Evolutionary conservation across 2,888 invertebrate species (phyloP).

Genomic region (Helobdella robusta): DNA sequence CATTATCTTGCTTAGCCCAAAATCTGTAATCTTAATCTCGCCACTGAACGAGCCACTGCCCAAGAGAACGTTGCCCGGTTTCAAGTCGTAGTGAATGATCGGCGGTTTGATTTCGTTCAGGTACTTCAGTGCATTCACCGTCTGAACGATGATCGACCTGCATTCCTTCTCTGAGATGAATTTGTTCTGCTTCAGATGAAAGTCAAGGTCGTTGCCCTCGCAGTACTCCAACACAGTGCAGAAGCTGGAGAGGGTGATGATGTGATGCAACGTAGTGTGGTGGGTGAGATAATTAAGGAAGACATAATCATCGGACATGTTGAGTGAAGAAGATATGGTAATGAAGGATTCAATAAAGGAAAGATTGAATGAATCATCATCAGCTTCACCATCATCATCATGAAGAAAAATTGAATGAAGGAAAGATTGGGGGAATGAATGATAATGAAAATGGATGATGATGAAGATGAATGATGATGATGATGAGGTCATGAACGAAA

Average conservation of each 20-base stretch:
- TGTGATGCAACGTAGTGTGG: no score
- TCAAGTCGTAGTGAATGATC: slow-evolving; percentile 98
- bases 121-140: slow-evolving; percentile 96
- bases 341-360: no score
- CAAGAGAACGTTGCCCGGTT: slow-evolving; percentile 83
- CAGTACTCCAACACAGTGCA: slow-evolving; percentile 99
- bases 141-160: slow-evolving; percentile 97
- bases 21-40: slow-evolving; percentile 99
- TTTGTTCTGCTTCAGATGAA: slow-evolving; percentile 89
- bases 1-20: slow-evolving; percentile 98
- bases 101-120: slow-evolving; percentile 99
- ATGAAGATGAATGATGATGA: not conserved
- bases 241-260: no score
- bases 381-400: no score
- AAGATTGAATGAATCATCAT: no score
- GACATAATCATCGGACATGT: no score
- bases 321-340: no score
- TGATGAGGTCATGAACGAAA: not conserved
- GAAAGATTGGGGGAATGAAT: not conserved
- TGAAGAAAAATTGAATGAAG: not conserved
- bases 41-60: slow-evolving; percentile 79
- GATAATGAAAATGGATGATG: not conserved
- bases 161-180: slow-evolving; percentile 98
- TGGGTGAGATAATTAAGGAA: no score
- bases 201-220: slow-evolving; percentile 99